Conservation (phyloP, 2,797 vertebrate species). For the Galagoides demidoff region DNA sequence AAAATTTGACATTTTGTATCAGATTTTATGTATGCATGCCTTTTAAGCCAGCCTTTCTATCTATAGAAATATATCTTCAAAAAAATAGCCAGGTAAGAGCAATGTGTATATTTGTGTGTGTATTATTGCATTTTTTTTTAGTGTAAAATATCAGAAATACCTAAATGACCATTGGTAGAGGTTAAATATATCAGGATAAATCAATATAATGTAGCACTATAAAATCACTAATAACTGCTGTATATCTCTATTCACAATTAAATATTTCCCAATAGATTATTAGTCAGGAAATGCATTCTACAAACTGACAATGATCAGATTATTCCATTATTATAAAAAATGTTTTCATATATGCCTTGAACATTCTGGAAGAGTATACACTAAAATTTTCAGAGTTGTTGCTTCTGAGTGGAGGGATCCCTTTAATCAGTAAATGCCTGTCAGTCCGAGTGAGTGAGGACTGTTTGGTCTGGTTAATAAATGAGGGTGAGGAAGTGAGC, state of each 20-base stretch:
- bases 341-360: background rate
- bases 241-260: background rate
- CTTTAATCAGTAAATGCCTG: background rate
- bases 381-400: background rate
- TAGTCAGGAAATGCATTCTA: background rate
- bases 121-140: background rate
- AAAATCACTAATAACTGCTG: background rate
- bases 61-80: constrained; percentile 23
- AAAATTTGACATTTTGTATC: background rate
- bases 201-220: background rate
- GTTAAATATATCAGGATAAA: background rate
- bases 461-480: background rate
- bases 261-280: background rate
- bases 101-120: background rate
- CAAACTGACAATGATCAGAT: background rate
- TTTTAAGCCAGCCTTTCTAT: background rate
- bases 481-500: background rate
- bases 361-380: background rate
- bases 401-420: background rate
- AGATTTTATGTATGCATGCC: background rate
- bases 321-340: background rate
- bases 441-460: background rate
- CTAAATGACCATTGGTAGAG: background rate
- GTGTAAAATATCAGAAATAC: background rate
- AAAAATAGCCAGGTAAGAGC: background rate